Base-by-base conservation (phyloP, 2,888 invertebrate species). In the Erebia ligea region DNA sequence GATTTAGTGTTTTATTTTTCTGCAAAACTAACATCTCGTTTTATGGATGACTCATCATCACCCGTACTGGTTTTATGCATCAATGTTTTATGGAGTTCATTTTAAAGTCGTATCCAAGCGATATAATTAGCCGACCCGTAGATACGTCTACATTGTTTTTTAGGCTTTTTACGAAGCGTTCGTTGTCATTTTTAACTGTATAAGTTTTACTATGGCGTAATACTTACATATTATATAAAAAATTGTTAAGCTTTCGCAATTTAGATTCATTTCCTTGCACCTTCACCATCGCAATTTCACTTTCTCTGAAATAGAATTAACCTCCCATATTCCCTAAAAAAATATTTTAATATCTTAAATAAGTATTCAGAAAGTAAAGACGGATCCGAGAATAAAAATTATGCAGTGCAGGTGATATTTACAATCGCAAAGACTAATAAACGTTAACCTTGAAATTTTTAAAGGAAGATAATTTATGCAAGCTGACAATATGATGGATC, bases 391-490 rank as follows among this genome's bases (percentile, higher is more conserved):
- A 1, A 56, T 25, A 56, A 13, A 25, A 25, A 34, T 6, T 1
- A 34, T 34, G 34, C 34, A 34, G 34, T 57, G 25, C 25, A 57
- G 57, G 13, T 17, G 57, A 25, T 57, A 45, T 45, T 63, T 50
- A 50, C 10, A 50, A 63, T 63, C 25, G 17, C 50, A 54, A 10
- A 54, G 52, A 54, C 17, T 54, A 40, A 54, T 52, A 34, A 57
- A 45, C 10, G 42, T 57, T 70, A 67, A 66, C 72, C 65, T 72
- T 57, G 68, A 42, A 65, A 72, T 68, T 66, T 72, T 72, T 48
- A 62, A 72, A 72, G 68, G 57, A 48, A 62, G 62, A 74, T 70
- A 70, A 70, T 72, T 71, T 61, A 67, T 56, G 67, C 65, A 69
- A 67, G 71, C 69, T 59, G 42, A 64, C 64, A 69, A 34, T 58